Evolutionary conservation across 2,888 invertebrate genomes (phyloP).

Genomic region (Drosophila buzzatii): DNA sequence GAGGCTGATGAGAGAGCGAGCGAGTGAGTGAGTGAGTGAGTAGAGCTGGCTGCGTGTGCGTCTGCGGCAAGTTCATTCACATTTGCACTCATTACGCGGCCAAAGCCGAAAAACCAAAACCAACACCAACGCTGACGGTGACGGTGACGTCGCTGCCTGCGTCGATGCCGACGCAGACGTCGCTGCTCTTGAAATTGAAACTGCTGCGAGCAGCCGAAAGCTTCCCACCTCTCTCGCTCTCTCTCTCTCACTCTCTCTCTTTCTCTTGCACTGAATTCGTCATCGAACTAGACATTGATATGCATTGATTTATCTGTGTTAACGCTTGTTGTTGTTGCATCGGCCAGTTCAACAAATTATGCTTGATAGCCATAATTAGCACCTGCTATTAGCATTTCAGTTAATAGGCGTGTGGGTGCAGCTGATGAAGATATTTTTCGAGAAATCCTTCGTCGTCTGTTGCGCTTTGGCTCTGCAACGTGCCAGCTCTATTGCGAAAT

Average conservation of each 20-base stretch:
- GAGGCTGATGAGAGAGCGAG: slow-evolving; percentile 29
- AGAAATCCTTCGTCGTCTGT: slow-evolving; percentile 8
- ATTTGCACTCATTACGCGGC: slow-evolving; percentile 82
- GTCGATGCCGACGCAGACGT: not conserved
- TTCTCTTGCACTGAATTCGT: not conserved
- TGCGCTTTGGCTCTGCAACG: slow-evolving; percentile 51
- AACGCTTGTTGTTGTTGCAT: slow-evolving; percentile 23
- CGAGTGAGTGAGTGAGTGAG: slow-evolving; percentile 35
- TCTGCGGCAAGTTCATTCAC: slow-evolving; percentile 82
- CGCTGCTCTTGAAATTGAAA: slow-evolving; percentile 59
- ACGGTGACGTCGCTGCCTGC: slow-evolving; percentile 22
- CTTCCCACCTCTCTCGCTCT: slow-evolving; percentile 23
- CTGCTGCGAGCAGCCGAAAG: slow-evolving; percentile 32
- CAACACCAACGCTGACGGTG: slow-evolving; percentile 20
- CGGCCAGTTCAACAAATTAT: slow-evolving; percentile 39
- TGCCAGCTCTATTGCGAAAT: slow-evolving; percentile 54
- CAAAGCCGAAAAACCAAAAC: slow-evolving; percentile 52
- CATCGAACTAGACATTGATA: slow-evolving; percentile 10
- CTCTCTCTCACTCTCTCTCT: not conserved
- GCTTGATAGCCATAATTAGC: slow-evolving; percentile 24
- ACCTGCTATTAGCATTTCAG: slow-evolving; percentile 27
- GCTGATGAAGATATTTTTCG: slow-evolving; percentile 44
- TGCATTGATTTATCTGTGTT: not conserved
- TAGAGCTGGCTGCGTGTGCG: slow-evolving; percentile 56
- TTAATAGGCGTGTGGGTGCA: slow-evolving; percentile 32